Conservation (phyloP, 2,113 vertebrate genomes). For the Gallinago media region DNA sequence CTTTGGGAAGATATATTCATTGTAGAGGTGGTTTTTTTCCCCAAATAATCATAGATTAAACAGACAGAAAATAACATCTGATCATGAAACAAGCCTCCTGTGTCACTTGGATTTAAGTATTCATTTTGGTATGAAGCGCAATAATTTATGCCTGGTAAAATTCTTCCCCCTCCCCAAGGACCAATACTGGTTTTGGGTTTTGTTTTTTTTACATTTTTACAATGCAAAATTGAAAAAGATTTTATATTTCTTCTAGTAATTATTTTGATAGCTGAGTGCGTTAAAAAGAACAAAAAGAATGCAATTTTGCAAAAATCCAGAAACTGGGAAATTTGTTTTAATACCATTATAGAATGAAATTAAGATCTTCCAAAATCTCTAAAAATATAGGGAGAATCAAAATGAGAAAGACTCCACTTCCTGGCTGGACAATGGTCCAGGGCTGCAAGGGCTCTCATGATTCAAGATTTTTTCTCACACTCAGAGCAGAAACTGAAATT, state of each 20-base stretch:
- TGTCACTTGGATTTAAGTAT: neutral
- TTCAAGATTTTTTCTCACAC: neutral
- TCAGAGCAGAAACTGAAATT: neutral
- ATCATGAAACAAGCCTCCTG: neutral
- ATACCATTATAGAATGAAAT: neutral
- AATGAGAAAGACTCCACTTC: neutral
- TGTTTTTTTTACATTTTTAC: neutral
- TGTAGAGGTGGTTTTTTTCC: neutral
- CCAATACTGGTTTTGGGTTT: fast-evolving
- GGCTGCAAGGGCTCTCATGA: neutral
- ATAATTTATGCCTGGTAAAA: neutral
- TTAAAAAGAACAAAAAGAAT: neutral
- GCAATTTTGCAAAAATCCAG: neutral
- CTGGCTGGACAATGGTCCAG: neutral
- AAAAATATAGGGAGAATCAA: neutral
- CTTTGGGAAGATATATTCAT: neutral
- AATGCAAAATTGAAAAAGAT: neutral
- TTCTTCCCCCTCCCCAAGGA: neutral
- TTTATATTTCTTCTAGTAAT: neutral
- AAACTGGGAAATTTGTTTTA: neutral
- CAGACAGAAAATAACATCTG: neutral
- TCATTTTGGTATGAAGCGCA: neutral
- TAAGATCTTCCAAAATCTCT: neutral
- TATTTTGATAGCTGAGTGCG: neutral
- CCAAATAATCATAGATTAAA: neutral